Base-by-base conservation (phyloP, 2,113 vertebrate genomes). In the Fregata magnificens region DNA sequence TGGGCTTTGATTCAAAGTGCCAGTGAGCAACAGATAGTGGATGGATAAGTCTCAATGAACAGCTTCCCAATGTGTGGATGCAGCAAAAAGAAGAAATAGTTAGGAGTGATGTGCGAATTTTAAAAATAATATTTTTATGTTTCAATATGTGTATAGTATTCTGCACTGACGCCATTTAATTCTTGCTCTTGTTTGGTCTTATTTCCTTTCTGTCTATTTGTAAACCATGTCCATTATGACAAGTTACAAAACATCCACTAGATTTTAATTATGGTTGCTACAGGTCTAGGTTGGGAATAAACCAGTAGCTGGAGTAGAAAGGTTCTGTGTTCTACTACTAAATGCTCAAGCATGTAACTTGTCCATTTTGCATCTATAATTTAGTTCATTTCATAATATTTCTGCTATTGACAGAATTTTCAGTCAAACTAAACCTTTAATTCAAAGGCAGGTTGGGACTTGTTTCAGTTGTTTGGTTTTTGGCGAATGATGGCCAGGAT, bases 381-480 rank as follows among this genome's bases (percentile, higher is more conserved):
- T 77, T 47, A n/a, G 4, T 56, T 78, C 0, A 42, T 79, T 59
- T 72, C 5, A 40, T 56, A 69, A 49, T 59, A 77, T 52, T 80
- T 86, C 44, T 76, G 32, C 32, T 82, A 34, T n/a, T 85, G 63
- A 25, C 34, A 70, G 50, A 81, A 55, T 38, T 82, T 81, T 66
- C 50, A 32, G 25, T 61, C 9, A 40, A 74, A 55, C 21, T 53
- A 62, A 88, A 44, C 6, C 18, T 58, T 56, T 49, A 78, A 84
- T 82, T 79, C 4, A 88, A 83, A 82, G 42, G 6, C 1, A 6
- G 38, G 2, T 18, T 59, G 6, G 13, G 5, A 21, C 32, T 81
- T n/a, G 0, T 76, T 79, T 76, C 2, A 4, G 0, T 55, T 28
- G 2, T 29, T 28, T 18, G 0, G 1, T 38, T 36, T 81, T 40